Evolutionary conservation across 92 coral and sea anemone species (phyloP).

Genomic region (Epizoanthus rinbou): DNA sequence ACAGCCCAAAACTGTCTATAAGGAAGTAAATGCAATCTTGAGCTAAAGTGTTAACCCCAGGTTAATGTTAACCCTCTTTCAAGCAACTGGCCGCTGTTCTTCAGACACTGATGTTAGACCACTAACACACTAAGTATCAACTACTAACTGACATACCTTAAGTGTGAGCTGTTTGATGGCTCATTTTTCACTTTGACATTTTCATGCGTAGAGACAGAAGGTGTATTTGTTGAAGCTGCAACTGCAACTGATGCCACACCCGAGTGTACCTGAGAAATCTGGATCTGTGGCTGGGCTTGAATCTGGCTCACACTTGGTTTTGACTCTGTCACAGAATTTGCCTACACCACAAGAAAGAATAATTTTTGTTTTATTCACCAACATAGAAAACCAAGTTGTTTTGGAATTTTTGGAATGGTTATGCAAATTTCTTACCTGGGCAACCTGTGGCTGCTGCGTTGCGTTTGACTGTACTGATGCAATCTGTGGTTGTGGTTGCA

Average conservation of each 20-base stretch:
- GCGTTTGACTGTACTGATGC: constrained; percentile 1
- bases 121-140: background rate
- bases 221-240: constrained; percentile 20
- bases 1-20: too few species aligned
- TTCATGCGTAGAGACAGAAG: background rate
- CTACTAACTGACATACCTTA: background rate
- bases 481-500: constrained; percentile 17
- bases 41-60: too few species aligned
- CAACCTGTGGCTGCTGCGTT: background rate
- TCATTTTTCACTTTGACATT: constrained; percentile 42
- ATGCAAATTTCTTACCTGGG: background rate
- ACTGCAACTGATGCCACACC: constrained; percentile 47
- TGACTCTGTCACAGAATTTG: constrained; percentile 48
- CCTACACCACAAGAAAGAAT: constrained; percentile 11
- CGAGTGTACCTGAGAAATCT: constrained; percentile 60
- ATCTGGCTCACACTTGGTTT: constrained; percentile 29
- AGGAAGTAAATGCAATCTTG: too few species aligned
- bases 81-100: too few species aligned
- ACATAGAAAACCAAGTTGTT: too few species aligned
- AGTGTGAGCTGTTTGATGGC: constrained; percentile 25
- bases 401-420: too few species aligned
- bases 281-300: constrained; percentile 29
- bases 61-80: too few species aligned
- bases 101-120: too few species aligned
- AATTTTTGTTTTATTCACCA: too few species aligned